Evolutionary conservation across 2,888 invertebrate genomes (phyloP), one percentile per base, ranked within the genome.

Genomic region (Dysmachus trigonus): DNA sequence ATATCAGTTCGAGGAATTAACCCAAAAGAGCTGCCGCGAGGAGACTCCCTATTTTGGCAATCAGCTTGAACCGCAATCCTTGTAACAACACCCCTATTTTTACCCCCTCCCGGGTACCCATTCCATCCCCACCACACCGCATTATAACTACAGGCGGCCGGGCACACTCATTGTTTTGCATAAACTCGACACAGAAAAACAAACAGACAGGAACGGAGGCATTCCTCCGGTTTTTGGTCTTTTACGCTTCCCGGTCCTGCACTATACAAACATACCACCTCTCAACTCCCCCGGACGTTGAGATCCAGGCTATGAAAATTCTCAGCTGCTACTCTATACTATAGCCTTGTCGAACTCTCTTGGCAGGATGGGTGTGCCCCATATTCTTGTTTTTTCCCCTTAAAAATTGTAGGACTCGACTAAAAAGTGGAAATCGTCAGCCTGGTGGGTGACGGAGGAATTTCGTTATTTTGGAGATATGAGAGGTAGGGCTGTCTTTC

Each of bases 111-210:
- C 22, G 2, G n/a, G 62, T 71, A 2, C 79, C 18, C 62, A 62
- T 33, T 62, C 62, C 79, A 30, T 8, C 51, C 31, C 38, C 38
- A 38, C 0, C 3, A n/a, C 47, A 79, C 47, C 38, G 41, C 22
- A 62, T 62, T 62, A 62, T 62, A 62, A 62, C 62, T 82, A 62
- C 62, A 35, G 38, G 38, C 62, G 82, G 62, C 35, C 18, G 27
- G 81, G 62, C 15, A 82, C 53, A 73, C 51, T 73, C 73, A 73
- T 73, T 84, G 73, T 84, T 84, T 84, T 73, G 84, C 73, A 84
- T 84, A 84, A 84, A 84, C 84, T 73, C 84, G 47, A 84, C 73
- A 73, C 41, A 47, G 73, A 73, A 84, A 84, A 84, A 84, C 84
- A 84, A 84, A 74, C 84, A 74, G 30, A 73, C 73, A 73, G 22